Conservation (phyloP, 2,888 invertebrate genomes). For the Acronicta leporina region DNA sequence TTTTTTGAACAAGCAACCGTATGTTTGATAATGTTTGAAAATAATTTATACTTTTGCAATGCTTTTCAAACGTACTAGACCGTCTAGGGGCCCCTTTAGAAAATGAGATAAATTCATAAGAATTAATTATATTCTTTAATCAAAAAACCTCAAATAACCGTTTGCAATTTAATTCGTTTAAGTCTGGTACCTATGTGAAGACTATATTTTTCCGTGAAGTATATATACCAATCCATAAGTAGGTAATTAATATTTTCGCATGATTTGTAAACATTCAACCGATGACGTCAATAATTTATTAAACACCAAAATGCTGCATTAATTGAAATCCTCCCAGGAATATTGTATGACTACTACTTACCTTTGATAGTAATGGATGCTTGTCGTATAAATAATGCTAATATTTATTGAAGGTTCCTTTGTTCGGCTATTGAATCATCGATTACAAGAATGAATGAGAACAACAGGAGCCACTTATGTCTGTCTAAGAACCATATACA, state of each 20-base stretch:
- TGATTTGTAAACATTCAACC: neutral
- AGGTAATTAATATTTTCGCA: neutral
- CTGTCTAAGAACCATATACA: too few relatives aligned
- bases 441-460: conserved; percentile 8
- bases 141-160: too few relatives aligned
- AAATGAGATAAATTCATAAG: too few relatives aligned
- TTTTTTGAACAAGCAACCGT: too few relatives aligned
- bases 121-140: too few relatives aligned
- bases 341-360: conserved; percentile 10
- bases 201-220: too few relatives aligned
- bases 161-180: too few relatives aligned
- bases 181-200: too few relatives aligned
- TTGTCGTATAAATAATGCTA: conserved; percentile 34
- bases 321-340: neutral
- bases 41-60: too few relatives aligned
- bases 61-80: too few relatives aligned
- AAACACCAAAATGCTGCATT: neutral
- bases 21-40: too few relatives aligned
- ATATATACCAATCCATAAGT: neutral
- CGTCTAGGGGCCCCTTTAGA: too few relatives aligned
- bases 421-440: conserved; percentile 18
- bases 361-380: neutral
- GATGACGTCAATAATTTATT: neutral
- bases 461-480: neutral
- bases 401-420: conserved; percentile 29